Conservation (phyloP, 2,888 invertebrate species). For the Schrankia costaestrigalis region DNA sequence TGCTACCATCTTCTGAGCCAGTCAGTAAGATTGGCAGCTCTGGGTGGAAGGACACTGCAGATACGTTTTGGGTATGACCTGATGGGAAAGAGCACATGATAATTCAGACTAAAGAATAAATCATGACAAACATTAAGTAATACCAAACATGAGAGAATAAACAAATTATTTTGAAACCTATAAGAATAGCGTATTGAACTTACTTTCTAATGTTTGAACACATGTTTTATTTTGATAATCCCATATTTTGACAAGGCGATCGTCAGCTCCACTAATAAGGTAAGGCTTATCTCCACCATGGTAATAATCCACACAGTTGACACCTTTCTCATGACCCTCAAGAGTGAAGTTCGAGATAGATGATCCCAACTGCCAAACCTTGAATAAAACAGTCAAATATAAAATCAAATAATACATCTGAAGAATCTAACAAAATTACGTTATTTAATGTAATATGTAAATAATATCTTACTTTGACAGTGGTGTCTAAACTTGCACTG, state of each 20-base stretch:
- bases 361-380: conserved; percentile 99
- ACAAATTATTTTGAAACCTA: neutral
- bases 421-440: too few relatives aligned
- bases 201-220: conserved; percentile 96
- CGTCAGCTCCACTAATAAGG: conserved; percentile 98
- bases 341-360: conserved; percentile 98
- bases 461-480: conserved; percentile 86
- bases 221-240: conserved; percentile 99
- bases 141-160: too few relatives aligned
- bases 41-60: conserved; percentile 98
- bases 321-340: conserved; percentile 99
- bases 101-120: too few relatives aligned
- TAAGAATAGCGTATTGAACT: conserved; percentile 3
- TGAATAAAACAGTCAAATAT: neutral
- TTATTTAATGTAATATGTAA: too few relatives aligned
- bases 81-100: neutral
- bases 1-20: conserved; percentile 98
- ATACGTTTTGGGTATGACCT: conserved; percentile 97
- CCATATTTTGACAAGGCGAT: conserved; percentile 99
- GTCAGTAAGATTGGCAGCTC: conserved; percentile 98
- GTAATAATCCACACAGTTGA: conserved; percentile 99
- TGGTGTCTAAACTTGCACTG: conserved; percentile 98
- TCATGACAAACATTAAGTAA: too few relatives aligned
- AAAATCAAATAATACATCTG: too few relatives aligned
- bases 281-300: conserved; percentile 99